Evolutionary conservation across 1,140 invertebrate species (phyloP).

Genomic region (Eubasilissa regina): DNA sequence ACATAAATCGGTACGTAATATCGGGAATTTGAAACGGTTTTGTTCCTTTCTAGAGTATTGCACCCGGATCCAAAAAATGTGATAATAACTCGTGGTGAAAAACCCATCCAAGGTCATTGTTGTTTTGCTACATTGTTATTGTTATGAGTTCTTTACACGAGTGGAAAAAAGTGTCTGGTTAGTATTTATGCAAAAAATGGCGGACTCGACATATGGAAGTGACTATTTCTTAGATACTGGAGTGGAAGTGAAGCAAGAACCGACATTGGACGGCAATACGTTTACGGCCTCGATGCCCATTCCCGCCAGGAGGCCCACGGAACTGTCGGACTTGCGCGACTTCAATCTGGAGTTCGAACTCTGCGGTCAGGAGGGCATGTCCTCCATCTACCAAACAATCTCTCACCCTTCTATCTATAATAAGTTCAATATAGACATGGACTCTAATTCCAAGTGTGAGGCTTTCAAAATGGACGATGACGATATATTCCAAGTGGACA

Average conservation of each 20-base stretch:
- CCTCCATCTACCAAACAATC: conserved; percentile 68
- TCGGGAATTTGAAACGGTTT: background rate
- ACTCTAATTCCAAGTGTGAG: conserved; percentile 73
- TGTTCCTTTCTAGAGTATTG: background rate
- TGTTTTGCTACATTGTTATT: conserved; percentile 48
- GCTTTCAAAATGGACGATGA: conserved; percentile 87
- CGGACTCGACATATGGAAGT: conserved; percentile 73
- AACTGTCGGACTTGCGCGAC: conserved; percentile 67
- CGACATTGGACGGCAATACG: conserved; percentile 64
- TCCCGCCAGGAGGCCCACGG: conserved; percentile 66
- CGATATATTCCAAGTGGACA: conserved; percentile 92
- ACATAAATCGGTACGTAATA: conserved; percentile 10
- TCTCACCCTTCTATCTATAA: conserved; percentile 68
- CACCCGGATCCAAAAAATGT: conserved; percentile 22
- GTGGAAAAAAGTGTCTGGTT: conserved; percentile 13
- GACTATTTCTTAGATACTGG: conserved; percentile 73
- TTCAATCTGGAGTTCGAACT: conserved; percentile 72
- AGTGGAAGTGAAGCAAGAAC: conserved; percentile 73
- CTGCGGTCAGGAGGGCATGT: conserved; percentile 68
- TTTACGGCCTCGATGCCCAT: conserved; percentile 76
- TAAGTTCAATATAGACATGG: conserved; percentile 66
- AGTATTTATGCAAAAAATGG: conserved; percentile 64
- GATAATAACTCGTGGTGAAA: conserved; percentile 18
- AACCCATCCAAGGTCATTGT: conserved; percentile 49
- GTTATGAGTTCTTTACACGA: conserved; percentile 26